Conservation (phyloP, 1,140 invertebrate genomes). For the Ruditapes philippinarum region DNA sequence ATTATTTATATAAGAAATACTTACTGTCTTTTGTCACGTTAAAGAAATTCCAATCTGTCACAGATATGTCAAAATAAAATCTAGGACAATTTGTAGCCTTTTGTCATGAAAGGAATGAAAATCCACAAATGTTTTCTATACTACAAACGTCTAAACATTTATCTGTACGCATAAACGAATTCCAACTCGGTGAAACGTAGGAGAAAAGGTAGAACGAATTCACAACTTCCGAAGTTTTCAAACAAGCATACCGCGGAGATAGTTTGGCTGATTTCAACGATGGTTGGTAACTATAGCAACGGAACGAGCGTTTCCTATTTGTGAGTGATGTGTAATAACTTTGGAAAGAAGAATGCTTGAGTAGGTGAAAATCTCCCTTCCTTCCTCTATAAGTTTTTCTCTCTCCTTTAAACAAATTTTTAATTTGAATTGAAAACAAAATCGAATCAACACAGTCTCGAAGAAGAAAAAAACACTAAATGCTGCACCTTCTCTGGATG, state of each 20-base stretch:
- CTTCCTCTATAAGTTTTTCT: no score
- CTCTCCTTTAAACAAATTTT: no score
- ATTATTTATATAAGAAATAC: not conserved
- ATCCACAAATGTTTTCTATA: constrained; percentile 41
- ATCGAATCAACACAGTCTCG: no score
- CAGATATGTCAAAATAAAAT: constrained; percentile 21
- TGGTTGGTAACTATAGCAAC: constrained; percentile 63
- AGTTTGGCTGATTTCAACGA: constrained; percentile 59
- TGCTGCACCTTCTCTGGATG: no score
- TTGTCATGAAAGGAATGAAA: not conserved
- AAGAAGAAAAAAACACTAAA: no score
- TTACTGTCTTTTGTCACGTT: not conserved
- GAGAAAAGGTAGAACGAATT: constrained; percentile 5
- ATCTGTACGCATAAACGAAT: constrained; percentile 10
- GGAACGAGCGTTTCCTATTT: constrained; percentile 55
- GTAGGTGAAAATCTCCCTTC: not conserved
- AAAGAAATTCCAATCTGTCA: constrained; percentile 38
- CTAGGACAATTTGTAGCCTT: not conserved
- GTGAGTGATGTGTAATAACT: constrained; percentile 53
- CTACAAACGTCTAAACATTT: constrained; percentile 29
- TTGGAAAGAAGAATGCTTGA: constrained; percentile 33
- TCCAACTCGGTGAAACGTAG: constrained; percentile 11
- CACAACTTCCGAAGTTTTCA: constrained; percentile 69
- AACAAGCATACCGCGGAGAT: constrained; percentile 62
- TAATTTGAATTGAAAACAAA: no score